Conservation (phyloP, 2,888 invertebrate species). For the Eledone cirrhosa region DNA sequence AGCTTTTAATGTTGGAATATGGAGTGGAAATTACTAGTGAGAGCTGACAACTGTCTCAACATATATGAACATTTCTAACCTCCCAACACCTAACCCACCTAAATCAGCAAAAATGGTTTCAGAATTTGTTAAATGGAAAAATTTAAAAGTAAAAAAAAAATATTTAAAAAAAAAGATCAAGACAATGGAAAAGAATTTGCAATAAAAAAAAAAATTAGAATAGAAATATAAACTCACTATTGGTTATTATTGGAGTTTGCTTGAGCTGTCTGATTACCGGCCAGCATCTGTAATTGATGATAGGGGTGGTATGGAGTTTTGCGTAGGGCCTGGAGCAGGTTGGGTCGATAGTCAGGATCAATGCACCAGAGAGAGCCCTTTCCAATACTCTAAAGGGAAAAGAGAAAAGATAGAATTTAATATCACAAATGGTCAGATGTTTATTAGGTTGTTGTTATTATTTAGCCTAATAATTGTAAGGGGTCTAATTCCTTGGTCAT, state of each 20-base stretch:
- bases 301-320: constrained; percentile 79
- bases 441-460: too few species aligned
- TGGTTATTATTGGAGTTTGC: constrained; percentile 16
- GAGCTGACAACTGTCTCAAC: too few species aligned
- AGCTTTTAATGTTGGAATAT: too few species aligned
- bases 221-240: constrained; percentile 21
- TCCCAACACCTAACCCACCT: too few species aligned
- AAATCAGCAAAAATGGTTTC: too few species aligned
- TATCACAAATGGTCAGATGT: background rate
- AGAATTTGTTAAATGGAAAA: too few species aligned
- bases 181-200: background rate
- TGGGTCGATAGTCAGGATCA: constrained; percentile 89
- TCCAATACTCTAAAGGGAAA: constrained; percentile 79
- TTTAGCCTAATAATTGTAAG: too few species aligned
- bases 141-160: too few species aligned
- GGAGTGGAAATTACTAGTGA: too few species aligned
- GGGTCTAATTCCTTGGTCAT: too few species aligned
- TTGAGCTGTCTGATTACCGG: constrained; percentile 36
- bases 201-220: background rate
- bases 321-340: constrained; percentile 86
- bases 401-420: constrained; percentile 25
- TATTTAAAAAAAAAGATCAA: too few species aligned
- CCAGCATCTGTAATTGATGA: constrained; percentile 66
- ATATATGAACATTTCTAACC: too few species aligned
- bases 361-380: constrained; percentile 97